Conservation (phyloP, 2,797 vertebrate genomes). For the Sebastes minor region DNA sequence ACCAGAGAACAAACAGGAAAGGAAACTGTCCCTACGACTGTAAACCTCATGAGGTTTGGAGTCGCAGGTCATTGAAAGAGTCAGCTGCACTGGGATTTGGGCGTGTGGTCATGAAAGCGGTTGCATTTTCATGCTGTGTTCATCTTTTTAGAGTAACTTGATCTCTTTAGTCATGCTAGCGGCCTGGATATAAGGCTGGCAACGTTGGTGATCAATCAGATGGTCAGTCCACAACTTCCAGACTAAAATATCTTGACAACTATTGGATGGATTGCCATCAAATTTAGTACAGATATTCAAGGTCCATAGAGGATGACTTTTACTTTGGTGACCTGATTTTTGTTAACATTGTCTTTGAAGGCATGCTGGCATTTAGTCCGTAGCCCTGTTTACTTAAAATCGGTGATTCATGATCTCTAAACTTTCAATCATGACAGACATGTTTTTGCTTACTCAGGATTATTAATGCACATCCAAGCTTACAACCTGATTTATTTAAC, state of each 20-base stretch:
- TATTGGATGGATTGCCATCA: background rate
- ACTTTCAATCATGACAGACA: background rate
- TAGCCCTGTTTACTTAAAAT: background rate
- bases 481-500: background rate
- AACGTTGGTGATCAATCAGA: background rate
- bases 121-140: background rate
- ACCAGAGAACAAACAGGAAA: conserved; percentile 16
- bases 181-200: background rate
- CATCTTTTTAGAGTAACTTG: background rate
- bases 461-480: background rate
- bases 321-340: background rate
- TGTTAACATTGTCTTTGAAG: background rate
- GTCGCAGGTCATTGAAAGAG: background rate
- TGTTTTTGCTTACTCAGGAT: background rate
- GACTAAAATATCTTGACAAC: background rate
- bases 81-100: background rate
- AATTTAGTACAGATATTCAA: background rate
- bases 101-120: background rate
- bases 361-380: background rate
- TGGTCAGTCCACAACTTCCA: background rate
- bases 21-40: conserved; percentile 5
- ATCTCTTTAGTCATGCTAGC: background rate
- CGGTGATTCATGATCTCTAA: background rate
- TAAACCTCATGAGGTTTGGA: background rate
- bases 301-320: background rate